Base-by-base conservation (phyloP, 2,888 invertebrate genomes). In the Zaprionus obscuricornis region DNA sequence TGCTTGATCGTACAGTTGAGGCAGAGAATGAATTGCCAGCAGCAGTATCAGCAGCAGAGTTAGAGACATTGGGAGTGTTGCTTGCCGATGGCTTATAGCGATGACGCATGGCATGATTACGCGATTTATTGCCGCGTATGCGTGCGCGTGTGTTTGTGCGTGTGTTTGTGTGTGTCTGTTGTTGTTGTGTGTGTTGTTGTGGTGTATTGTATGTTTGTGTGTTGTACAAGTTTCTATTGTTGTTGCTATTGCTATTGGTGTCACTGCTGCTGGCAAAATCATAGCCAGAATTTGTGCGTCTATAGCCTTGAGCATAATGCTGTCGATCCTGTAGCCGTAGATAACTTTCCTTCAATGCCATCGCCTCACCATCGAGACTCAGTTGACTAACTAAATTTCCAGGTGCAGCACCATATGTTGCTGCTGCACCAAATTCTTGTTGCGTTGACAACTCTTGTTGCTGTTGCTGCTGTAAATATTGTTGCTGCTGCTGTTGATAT, bases 311-410 rank as follows among this genome's bases (percentile, higher is more conserved):
- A 7, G 16, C 22, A 26, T 42, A 34, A 5, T 51, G 46, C n/a
- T 37, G 49, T 7, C 62, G 33, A 8, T 57, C 47, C 50, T 51
- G 65, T 3, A 60, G 60, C 5, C 36, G 18, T 4, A 56, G 26
- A 33, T 73, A 76, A 39, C 56, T 58, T 1, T 58, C 36, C 13
- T 73, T 83, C 0, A 66, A 29, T 7, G 45, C 46, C 58, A 73
- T 11, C 1, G 66, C 50, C 33, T 58, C 76, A 1, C 37, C 37
- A 4, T 70, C 73, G 0, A 51, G 40, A 18, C 40, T 36, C 26
- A 54, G n/a, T 11, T 60, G 73, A 27, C 6, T 46, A n/a, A 54
- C 16, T 17, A 65, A 1, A 22, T 54, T n/a, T n/a, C n/a, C n/a
- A n/a, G n/a, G n/a, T n/a, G n/a, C n/a, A n/a, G n/a, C n/a, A n/a